Conservation (phyloP, 2,888 invertebrate genomes). For the Leptopterna dolabrata region DNA sequence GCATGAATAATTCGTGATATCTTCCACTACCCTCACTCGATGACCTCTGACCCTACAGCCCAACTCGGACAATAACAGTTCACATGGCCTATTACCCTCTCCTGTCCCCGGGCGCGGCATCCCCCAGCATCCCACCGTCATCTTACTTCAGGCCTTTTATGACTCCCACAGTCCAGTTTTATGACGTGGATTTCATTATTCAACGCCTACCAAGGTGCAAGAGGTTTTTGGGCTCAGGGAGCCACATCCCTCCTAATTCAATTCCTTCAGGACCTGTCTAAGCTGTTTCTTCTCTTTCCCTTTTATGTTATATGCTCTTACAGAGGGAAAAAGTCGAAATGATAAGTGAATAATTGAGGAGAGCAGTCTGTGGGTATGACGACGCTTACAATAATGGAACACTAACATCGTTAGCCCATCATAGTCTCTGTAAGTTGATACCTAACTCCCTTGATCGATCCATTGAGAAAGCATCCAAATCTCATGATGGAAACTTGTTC, state of each 20-base stretch:
- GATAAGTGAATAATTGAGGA: constrained; percentile 10
- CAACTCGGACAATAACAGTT: constrained; percentile 33
- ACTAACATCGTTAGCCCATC: neutral
- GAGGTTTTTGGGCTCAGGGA: constrained; percentile 1
- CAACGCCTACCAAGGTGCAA: constrained; percentile 30
- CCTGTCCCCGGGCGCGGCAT: neutral
- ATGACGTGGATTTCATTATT: constrained; percentile 50
- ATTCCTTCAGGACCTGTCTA: constrained; percentile 40
- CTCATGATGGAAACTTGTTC: too few species aligned
- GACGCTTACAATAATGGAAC: neutral
- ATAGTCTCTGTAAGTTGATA: neutral
- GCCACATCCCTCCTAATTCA: neutral
- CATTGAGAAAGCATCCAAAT: too few species aligned
- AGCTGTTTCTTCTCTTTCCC: neutral
- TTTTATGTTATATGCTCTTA: neutral
- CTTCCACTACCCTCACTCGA: constrained; percentile 22
- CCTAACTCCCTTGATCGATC: neutral
- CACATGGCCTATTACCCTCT: constrained; percentile 41
- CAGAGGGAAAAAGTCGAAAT: neutral
- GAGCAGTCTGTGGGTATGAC: neutral
- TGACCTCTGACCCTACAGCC: constrained; percentile 32
- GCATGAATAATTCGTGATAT: constrained; percentile 52
- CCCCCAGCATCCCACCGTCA: neutral
- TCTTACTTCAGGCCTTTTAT: constrained; percentile 40
- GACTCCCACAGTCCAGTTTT: constrained; percentile 44